Evolutionary conservation across 2,113 vertebrate genomes (phyloP).

Genomic region (Plotosus lineatus): DNA sequence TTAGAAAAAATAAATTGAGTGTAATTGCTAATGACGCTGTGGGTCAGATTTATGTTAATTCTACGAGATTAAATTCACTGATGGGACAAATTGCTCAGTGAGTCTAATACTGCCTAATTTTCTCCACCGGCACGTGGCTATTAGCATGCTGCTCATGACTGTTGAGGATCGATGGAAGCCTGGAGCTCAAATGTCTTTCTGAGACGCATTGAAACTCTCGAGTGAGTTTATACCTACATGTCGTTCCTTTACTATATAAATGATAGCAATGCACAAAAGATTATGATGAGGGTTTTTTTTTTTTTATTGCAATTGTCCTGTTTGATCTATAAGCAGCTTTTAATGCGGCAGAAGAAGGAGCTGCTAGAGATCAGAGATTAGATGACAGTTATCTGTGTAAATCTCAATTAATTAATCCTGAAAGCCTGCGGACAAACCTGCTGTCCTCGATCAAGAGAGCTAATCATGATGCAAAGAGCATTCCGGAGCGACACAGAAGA

Average conservation of each 20-base stretch:
- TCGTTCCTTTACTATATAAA: conserved; percentile 28
- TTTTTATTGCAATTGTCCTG: conserved; percentile 65
- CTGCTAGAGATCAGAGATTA: conserved; percentile 56
- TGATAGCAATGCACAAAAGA: neutral
- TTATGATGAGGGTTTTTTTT: conserved; percentile 45
- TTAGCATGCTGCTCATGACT: conserved; percentile 29
- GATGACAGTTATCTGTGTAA: conserved; percentile 55
- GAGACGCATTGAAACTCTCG: conserved; percentile 1
- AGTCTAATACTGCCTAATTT: conserved; percentile 40
- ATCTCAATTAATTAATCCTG: conserved; percentile 65
- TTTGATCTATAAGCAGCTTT: conserved; percentile 62
- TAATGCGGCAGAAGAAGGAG: conserved; percentile 40
- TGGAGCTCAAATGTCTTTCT: conserved; percentile 38
- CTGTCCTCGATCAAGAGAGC: conserved; percentile 38
- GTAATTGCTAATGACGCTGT: conserved; percentile 28
- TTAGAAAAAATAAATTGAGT: conserved; percentile 42
- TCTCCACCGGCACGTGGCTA: conserved; percentile 6
- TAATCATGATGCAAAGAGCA: conserved; percentile 60
- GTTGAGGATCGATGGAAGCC: conserved; percentile 25
- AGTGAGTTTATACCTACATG: neutral
- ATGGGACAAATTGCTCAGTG: conserved; percentile 31
- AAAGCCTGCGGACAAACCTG: conserved; percentile 40
- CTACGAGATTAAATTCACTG: conserved; percentile 47
- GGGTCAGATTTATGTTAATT: conserved; percentile 45
- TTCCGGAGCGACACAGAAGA: conserved; percentile 60